phyloP scores from a whole-genome alignment of 2,888 invertebrate genomes.

The Helleia helle region DNA sequence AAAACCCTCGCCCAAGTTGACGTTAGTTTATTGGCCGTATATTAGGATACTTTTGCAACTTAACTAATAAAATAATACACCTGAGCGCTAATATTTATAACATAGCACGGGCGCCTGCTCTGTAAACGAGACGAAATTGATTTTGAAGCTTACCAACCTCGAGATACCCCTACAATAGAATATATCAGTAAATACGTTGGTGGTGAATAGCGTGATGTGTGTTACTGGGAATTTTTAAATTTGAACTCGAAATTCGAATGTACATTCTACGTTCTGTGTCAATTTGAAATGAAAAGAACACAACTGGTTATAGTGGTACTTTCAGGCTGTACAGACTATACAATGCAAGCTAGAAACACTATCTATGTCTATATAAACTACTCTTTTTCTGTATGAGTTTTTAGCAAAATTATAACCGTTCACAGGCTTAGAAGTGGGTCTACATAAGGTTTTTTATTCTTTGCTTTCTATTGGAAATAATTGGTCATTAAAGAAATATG shows the following conservation, averaged over 20 bases:
- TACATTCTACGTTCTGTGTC: no score
- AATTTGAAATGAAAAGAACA: no score
- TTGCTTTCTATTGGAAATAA: no score
- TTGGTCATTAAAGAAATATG: no score
- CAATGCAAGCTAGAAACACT: no score
- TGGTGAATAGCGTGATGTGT: neutral
- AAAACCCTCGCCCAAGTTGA: neutral
- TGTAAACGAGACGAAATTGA: slow-evolving; percentile 58
- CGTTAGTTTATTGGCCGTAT: neutral
- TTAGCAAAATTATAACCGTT: no score
- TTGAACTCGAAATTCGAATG: neutral
- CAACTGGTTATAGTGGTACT: no score
- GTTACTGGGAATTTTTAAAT: neutral
- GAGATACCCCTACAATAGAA: slow-evolving; percentile 14
- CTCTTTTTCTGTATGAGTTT: no score
- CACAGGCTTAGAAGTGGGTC: no score
- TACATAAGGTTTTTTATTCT: no score
- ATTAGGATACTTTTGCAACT: neutral
- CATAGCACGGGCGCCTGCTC: slow-evolving; percentile 22
- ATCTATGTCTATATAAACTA: no score
- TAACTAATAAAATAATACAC: slow-evolving; percentile 10
- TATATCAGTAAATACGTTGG: neutral
- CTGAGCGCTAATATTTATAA: slow-evolving; percentile 9
- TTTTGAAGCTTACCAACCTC: slow-evolving; percentile 52
- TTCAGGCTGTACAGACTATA: no score